These are phyloP conservation scores for Gonocerus acuteangulatus DNA, from an alignment of 2,888 invertebrate genomes.

Conservation along the genomic window DNA sequence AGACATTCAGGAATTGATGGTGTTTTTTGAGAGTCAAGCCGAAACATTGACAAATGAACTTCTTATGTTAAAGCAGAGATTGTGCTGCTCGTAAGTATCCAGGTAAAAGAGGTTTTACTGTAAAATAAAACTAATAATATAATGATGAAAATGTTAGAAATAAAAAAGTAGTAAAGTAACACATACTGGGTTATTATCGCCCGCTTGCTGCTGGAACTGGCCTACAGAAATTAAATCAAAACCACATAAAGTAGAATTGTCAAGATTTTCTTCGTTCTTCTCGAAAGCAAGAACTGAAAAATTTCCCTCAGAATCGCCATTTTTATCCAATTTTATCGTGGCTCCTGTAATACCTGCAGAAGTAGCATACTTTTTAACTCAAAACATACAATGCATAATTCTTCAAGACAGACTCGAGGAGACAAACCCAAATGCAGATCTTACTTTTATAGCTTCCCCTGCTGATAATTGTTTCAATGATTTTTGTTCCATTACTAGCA, in stretches of 20 bases:
- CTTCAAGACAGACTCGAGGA: neutral
- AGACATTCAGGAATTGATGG: no score
- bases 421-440: conserved; percentile 41
- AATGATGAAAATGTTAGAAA: no score
- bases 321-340: conserved; percentile 79
- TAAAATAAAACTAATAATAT: no score
- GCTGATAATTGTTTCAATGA: conserved; percentile 77
- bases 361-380: neutral
- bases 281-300: conserved; percentile 67
- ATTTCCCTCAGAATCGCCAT: conserved; percentile 95
- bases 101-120: no score
- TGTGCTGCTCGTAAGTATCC: no score
- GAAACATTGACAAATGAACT: no score
- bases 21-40: no score
- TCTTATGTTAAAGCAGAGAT: no score
- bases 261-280: neutral
- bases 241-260: neutral
- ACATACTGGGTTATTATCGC: conserved; percentile 64
- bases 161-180: no score
- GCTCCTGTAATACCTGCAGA: conserved; percentile 84
- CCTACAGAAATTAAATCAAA: conserved; percentile 43
- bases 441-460: conserved; percentile 80
- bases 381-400: neutral
- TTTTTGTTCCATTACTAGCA: conserved; percentile 75
- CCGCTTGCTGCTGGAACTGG: conserved; percentile 59